phyloP scores from a whole-genome alignment of 2,113 vertebrate genomes.

The Ciconia stormi region DNA sequence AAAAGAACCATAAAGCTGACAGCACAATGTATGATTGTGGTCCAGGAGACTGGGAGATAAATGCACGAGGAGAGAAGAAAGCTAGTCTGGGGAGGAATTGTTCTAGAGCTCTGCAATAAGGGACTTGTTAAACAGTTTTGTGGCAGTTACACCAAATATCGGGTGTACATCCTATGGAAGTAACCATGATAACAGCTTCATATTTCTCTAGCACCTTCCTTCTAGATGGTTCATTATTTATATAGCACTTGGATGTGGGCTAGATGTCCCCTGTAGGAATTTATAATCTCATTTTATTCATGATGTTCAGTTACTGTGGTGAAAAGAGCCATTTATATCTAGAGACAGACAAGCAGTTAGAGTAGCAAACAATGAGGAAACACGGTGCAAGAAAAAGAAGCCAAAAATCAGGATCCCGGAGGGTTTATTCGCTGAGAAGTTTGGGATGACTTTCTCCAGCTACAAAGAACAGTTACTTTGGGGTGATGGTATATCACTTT shows the following conservation, averaged over 20 bases:
- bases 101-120: neutral
- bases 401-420: neutral
- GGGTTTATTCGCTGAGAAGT: neutral
- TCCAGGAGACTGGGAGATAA: constrained; percentile 8
- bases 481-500: rapidly evolving
- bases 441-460: neutral
- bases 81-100: neutral
- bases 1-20: constrained; percentile 10
- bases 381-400: neutral
- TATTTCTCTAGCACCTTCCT: neutral
- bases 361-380: neutral
- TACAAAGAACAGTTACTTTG: neutral
- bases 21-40: neutral
- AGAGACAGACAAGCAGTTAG: neutral
- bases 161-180: neutral
- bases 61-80: neutral
- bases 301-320: neutral
- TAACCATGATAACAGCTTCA: neutral
- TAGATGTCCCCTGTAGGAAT: constrained; percentile 3
- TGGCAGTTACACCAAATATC: neutral
- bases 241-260: neutral
- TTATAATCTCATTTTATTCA: constrained; percentile 26
- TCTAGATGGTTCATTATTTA: constrained; percentile 1
- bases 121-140: neutral
- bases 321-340: neutral